Evolutionary conservation across 2,113 vertebrate species (phyloP), one percentile per base, ranked within the genome.

Genomic region (Siniperca knerii): DNA sequence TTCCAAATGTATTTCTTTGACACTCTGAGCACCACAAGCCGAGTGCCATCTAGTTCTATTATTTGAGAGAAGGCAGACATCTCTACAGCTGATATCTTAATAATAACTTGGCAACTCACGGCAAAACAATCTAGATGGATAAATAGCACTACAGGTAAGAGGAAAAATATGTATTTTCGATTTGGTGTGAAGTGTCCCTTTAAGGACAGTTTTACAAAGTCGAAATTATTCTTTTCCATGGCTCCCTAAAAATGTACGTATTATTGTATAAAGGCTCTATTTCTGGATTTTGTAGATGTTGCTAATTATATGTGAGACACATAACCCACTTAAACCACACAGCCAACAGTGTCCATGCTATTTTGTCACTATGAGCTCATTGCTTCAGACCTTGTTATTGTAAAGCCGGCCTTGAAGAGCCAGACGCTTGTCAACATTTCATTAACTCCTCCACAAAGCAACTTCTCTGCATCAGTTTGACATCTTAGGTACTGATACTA

Each of bases 361-460:
- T 64, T 33, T 13, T 67, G 23, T 76, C 40, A 68, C 58, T 52
- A 4, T 67, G 35, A 37, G 4, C 66, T 77, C 29, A 42, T 42
- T 62, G 60, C 58, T 66, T 72, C 61, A 80, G 60, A 68, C 0
- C 29, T 72, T 72, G 67, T 71, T 82, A 67, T 83, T 67, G 62
- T 72, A 44, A 73, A 80, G 42, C 68, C 69, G 42, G 50, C 67
- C 20, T 73, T 76, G 66, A 80, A 64, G 83, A 70, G 62, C 73
- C 48, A 81, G 73, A 54, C 61, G 64, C 79, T 77, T 72, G 52
- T 62, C 25, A 40, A 50, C 68, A 73, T 55, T 64, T 70, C 8
- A 0, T 77, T 35, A 40, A 52, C 77, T 66, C 75, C 74, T 50
- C 74, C 61, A 70, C 74, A 78, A 21, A 65, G 35, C 13, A 16